These are phyloP conservation scores for Acanthornis magna DNA, from an alignment of 2,797 vertebrate genomes.

Conservation along the genomic window DNA sequence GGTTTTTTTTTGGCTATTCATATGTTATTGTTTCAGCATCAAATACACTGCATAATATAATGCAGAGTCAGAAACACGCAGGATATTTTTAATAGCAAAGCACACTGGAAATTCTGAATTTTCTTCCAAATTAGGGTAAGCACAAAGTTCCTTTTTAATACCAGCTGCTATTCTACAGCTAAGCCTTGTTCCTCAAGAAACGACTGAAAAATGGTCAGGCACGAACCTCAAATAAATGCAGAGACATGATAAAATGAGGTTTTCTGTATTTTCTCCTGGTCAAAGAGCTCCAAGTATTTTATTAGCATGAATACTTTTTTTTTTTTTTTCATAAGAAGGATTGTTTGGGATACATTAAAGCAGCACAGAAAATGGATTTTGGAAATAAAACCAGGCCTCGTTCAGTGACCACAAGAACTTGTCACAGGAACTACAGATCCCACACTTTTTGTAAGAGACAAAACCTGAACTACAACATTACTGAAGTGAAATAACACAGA, in stretches of 20 bases:
- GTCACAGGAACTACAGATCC: not conserved
- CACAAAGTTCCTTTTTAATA: not conserved
- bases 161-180: not conserved
- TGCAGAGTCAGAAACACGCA: not conserved
- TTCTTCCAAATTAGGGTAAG: constrained; percentile 5
- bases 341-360: not conserved
- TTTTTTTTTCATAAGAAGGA: not conserved
- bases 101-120: not conserved
- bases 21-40: not conserved
- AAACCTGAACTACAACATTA: not conserved
- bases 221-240: not conserved
- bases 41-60: not conserved
- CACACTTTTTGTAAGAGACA: not conserved
- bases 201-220: not conserved
- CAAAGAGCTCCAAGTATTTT: not conserved
- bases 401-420: not conserved
- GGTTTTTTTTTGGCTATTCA: not conserved
- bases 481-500: not conserved
- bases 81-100: constrained; percentile 22
- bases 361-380: not conserved
- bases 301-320: not conserved
- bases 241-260: not conserved
- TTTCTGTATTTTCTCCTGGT: not conserved
- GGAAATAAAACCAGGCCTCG: not conserved
- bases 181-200: not conserved